Base-by-base conservation (phyloP, 2,113 vertebrate genomes). In the Pipa parva region DNA sequence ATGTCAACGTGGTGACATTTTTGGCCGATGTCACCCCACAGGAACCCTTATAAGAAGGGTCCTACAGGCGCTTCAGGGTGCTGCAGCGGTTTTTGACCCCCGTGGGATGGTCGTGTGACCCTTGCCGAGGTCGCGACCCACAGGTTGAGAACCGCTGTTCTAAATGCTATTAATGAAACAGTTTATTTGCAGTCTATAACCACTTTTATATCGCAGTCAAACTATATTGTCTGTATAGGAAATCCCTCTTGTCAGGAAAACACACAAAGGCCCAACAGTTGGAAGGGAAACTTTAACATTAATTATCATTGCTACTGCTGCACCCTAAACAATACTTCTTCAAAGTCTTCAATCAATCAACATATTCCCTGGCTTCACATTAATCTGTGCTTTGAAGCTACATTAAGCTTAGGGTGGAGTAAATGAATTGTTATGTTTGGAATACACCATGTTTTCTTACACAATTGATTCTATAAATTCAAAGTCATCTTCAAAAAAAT, bases 281-380 rank as follows among this genome's bases (percentile, higher is more conserved):
- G 63, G 55, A 37, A 45, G 39, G n/a, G 0, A 24, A 56, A 56
- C 25, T 45, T 55, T 22, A 65, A 56, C 36, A 55, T 29, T 51
- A 55, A 39, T 65, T 65, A 56, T 45, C 25, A 21, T n/a, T 56
- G 13, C 31, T 45, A 24, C 31, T 29, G 37, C 51, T 51, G 9
- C 63, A 45, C 63, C 63, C 51, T 42, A 11, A 12, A 7, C 27
- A 56, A 56, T 17, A 27, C 25, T 29, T 55, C 51, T 64, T 65
- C 51, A 65, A 65, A 65, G 63, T 26, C 63, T 65, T 20, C 36
- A 55, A 52, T 56, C 56, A 65, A 65, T 65, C 56, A 65, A 31
- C 55, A 56, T n/a, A n/a, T n/a, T n/a, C n/a, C n/a, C n/a, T 65
- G 45, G 63, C 63, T 65, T 65, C 39, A 56, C 55, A 65, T 25